phyloP scores from a whole-genome alignment of 2,113 vertebrate genomes.

The Climacteris rufus region DNA sequence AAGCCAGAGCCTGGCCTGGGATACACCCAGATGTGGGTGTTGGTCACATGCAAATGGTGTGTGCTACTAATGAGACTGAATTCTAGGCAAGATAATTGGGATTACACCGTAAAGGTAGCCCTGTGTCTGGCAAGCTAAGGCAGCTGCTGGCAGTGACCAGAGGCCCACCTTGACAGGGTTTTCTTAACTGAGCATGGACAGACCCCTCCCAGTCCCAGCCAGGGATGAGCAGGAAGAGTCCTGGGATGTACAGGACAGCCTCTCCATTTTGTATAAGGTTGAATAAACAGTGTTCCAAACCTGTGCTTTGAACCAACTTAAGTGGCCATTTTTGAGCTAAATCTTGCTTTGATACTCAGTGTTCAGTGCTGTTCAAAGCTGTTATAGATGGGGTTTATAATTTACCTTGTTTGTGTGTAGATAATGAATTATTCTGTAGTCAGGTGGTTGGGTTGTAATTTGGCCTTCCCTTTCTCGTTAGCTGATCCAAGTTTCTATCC shows the following conservation, averaged over 20 bases:
- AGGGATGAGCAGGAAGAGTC: not conserved
- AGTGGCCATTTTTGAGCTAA: not conserved
- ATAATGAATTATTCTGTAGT: not conserved
- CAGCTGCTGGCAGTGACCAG: not conserved
- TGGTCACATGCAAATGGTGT: accelerated
- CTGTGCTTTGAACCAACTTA: not conserved
- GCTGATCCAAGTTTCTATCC: not conserved
- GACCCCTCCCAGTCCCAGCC: accelerated
- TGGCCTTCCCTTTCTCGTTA: not conserved
- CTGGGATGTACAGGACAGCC: not conserved
- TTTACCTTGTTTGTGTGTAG: not conserved
- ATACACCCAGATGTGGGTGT: not conserved
- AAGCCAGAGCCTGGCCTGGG: not conserved
- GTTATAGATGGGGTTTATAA: no score
- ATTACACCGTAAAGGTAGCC: not conserved
- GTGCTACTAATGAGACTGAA: not conserved
- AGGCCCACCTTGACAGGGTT: not conserved
- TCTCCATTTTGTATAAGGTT: not conserved
- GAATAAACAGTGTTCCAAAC: not conserved
- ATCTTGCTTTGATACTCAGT: not conserved
- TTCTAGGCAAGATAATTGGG: no score
- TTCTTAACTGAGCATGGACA: not conserved
- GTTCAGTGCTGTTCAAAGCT: not conserved
- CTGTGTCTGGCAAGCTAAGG: not conserved
- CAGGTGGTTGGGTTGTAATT: accelerated